These are phyloP conservation scores for Caenorhabditis remanei DNA, from an alignment of 1,140 invertebrate species.

Conservation along the genomic window DNA sequence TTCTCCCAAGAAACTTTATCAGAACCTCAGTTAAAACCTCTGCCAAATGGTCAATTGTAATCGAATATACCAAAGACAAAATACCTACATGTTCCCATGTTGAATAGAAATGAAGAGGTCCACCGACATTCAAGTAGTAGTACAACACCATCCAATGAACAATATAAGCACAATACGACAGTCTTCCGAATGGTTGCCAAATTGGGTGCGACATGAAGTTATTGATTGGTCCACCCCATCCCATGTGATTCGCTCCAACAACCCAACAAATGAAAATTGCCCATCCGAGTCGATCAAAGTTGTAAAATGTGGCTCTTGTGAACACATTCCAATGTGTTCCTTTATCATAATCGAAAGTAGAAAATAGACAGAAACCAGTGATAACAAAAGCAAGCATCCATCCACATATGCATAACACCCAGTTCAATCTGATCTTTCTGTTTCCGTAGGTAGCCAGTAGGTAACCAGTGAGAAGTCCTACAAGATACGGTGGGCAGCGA, in stretches of 20 bases:
- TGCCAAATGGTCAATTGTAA: too few relatives aligned
- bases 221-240: conserved; percentile 65
- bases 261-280: conserved; percentile 58
- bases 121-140: conserved; percentile 53
- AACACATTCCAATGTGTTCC: conserved; percentile 57
- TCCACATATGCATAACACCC: conserved; percentile 3
- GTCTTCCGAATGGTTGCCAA: conserved; percentile 64
- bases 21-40: too few relatives aligned
- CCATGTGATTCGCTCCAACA: conserved; percentile 59
- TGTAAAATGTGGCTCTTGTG: conserved; percentile 62
- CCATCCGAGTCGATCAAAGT: conserved; percentile 64
- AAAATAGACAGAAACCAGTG: conserved; percentile 45
- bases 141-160: conserved; percentile 61
- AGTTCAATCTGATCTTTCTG: conserved; percentile 21
- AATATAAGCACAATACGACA: conserved; percentile 65
- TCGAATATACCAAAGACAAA: neutral
- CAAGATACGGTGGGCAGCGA: conserved; percentile 3
- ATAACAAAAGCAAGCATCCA: conserved; percentile 56
- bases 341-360: conserved; percentile 20
- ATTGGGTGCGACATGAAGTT: conserved; percentile 62
- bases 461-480: conserved; percentile 60
- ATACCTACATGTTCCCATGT: conserved; percentile 22
- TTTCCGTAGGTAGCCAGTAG: conserved; percentile 34
- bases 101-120: neutral
- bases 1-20: too few relatives aligned